Evolutionary conservation across 2,797 vertebrate species (phyloP).

Genomic region (Chelmon rostratus): DNA sequence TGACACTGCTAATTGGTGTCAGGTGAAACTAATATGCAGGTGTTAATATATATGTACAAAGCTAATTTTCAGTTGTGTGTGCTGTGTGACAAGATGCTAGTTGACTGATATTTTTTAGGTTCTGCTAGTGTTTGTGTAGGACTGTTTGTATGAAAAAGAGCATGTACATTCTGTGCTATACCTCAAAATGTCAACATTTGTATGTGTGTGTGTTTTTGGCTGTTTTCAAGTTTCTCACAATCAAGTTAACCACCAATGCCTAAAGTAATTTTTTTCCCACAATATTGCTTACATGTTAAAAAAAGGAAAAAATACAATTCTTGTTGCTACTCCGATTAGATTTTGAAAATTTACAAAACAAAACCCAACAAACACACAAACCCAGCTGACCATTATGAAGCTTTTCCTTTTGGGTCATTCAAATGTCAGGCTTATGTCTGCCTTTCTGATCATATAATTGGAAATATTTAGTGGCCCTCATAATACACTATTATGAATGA

Average conservation of each 20-base stretch:
- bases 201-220: no score
- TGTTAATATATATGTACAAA: slow-evolving; percentile 24
- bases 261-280: slow-evolving; percentile 31
- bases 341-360: not conserved
- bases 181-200: not conserved
- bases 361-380: not conserved
- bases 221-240: not conserved
- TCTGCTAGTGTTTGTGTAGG: not conserved
- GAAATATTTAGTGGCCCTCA: not conserved
- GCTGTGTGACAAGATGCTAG: slow-evolving; percentile 7
- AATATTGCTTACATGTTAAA: not conserved
- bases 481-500: not conserved
- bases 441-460: not conserved
- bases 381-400: not conserved
- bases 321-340: not conserved
- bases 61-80: slow-evolving; percentile 9
- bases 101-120: slow-evolving; percentile 12
- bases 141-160: not conserved
- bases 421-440: not conserved
- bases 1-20: slow-evolving; percentile 62
- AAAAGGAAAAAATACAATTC: not conserved
- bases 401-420: not conserved
- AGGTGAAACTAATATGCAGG: slow-evolving; percentile 56
- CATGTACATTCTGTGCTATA: not conserved
- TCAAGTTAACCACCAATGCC: slow-evolving; percentile 1